Evolutionary conservation across 2,797 vertebrate genomes (phyloP).

Genomic region (Hippopotamyrus pictus): DNA sequence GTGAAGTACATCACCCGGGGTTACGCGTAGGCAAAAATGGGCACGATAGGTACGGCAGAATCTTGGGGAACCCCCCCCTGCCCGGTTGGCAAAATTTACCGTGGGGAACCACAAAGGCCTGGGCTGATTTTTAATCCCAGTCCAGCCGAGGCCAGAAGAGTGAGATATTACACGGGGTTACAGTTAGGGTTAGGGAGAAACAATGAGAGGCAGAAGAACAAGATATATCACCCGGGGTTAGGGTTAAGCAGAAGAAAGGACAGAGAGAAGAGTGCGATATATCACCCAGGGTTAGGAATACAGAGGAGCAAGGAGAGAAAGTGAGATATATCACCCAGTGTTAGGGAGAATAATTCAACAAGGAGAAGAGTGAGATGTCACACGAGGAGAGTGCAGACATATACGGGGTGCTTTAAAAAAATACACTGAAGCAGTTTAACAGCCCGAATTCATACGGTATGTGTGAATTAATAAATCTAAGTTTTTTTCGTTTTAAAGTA

Average conservation of each 20-base stretch:
- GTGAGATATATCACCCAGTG: neutral
- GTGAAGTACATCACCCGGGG: neutral
- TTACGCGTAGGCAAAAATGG: neutral
- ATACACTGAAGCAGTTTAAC: neutral
- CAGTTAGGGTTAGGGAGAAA: neutral
- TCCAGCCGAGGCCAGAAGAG: neutral
- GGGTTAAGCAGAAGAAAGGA: neutral
- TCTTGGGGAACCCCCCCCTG: neutral
- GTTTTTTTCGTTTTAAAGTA: neutral
- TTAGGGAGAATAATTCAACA: neutral
- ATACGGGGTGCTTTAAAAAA: neutral
- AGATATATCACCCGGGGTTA: neutral
- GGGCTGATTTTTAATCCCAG: constrained; percentile 4
- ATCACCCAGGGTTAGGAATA: neutral
- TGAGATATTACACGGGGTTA: neutral
- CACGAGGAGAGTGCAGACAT: neutral
- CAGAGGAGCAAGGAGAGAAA: neutral
- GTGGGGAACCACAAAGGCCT: neutral
- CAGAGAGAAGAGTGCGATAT: neutral
- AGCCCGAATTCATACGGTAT: neutral
- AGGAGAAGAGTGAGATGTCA: neutral
- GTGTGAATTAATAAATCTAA: neutral
- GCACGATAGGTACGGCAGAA: neutral
- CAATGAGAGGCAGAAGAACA: neutral
- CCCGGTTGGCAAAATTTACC: neutral